Conservation (phyloP, 1,140 invertebrate genomes). For the Scaptodrosophila lebanonensis region DNA sequence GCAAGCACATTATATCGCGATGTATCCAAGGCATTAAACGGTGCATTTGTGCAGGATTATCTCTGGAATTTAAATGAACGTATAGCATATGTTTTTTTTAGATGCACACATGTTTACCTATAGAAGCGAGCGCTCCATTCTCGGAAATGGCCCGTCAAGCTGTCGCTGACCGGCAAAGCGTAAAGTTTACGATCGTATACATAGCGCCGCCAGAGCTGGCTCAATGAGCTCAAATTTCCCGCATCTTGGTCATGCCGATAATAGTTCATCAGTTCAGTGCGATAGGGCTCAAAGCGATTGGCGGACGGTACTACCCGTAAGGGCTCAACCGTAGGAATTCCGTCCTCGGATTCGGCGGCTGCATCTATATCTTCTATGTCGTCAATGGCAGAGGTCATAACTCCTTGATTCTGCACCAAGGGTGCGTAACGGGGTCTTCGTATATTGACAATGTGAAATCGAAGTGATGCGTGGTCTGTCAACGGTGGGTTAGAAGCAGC, state of each 20-base stretch:
- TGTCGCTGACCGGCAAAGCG: constrained; percentile 82
- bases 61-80: constrained; percentile 77
- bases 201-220: constrained; percentile 80
- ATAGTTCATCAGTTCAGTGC: constrained; percentile 56
- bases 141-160: constrained; percentile 82
- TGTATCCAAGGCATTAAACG: constrained; percentile 92
- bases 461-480: constrained; percentile 37
- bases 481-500: constrained; percentile 35
- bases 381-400: constrained; percentile 43
- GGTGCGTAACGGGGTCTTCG: constrained; percentile 40
- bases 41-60: constrained; percentile 87
- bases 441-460: constrained; percentile 55
- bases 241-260: constrained; percentile 63
- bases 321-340: constrained; percentile 7
- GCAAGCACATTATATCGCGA: constrained; percentile 86
- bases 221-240: constrained; percentile 43
- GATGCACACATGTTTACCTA: constrained; percentile 78
- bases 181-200: constrained; percentile 88
- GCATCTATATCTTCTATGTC: constrained; percentile 50
- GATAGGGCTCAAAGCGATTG: constrained; percentile 59
- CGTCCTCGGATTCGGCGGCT: constrained; percentile 23
- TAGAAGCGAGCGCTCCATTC: constrained; percentile 86
- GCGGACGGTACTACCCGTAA: constrained; percentile 18
- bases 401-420: constrained; percentile 36
- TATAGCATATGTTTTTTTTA: background rate